A percentile compares a stretch with the other conserved stretches of the same genome.
phyloP scores from a whole-genome alignment of 2,797 vertebrate genomes.

The Cirrhinus molitorella region DNA sequence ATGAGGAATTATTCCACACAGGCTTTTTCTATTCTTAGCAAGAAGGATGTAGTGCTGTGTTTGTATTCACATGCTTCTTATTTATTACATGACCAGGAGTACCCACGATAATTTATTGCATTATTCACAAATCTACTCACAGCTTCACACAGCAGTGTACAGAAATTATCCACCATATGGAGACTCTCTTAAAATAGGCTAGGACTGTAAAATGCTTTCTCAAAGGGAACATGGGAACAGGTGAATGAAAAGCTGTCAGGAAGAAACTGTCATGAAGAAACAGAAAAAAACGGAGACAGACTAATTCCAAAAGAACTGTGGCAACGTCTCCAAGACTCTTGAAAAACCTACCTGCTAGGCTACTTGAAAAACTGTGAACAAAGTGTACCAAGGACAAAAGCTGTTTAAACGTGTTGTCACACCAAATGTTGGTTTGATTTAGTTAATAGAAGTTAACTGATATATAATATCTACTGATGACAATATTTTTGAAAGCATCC shows the following conservation, averaged over 20 bases:
- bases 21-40: slow-evolving; percentile 21
- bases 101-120: neutral
- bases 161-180: slow-evolving; percentile 6
- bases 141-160: neutral
- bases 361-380: no score
- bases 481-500: no score
- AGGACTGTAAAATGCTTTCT: neutral
- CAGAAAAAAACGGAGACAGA: no score
- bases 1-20: slow-evolving; percentile 7
- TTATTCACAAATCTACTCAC: neutral
- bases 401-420: no score
- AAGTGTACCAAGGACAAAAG: no score
- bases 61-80: neutral
- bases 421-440: no score
- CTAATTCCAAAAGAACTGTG: no score
- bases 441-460: no score
- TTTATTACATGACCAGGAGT: slow-evolving; percentile 18
- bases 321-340: no score
- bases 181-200: slow-evolving; percentile 29
- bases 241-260: neutral
- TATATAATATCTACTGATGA: no score
- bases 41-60: slow-evolving; percentile 17
- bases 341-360: no score
- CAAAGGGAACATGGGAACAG: neutral
- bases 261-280: no score